These are phyloP conservation scores for Sinosuthora webbiana DNA, from an alignment of 2,113 vertebrate species.

Conservation along the genomic window DNA sequence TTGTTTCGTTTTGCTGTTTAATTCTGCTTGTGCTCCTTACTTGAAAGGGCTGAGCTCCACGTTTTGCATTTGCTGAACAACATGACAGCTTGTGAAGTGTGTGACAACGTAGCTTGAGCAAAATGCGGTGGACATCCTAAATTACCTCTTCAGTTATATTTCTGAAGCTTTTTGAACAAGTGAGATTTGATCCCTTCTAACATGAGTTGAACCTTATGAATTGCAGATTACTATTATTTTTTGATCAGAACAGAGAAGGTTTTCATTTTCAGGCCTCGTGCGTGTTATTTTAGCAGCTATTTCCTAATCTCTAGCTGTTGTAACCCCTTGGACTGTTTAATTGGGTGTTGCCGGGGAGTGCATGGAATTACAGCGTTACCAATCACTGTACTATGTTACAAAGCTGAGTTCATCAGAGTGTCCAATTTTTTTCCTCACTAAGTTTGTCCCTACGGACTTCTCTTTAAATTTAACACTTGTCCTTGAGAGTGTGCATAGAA, in stretches of 20 bases:
- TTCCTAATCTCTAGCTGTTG: neutral
- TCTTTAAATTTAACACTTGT: slow-evolving; percentile 43
- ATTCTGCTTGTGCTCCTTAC: neutral
- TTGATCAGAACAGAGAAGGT: neutral
- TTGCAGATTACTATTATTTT: slow-evolving; percentile 46
- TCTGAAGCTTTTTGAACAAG: neutral
- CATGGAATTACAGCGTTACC: neutral
- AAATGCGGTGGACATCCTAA: neutral
- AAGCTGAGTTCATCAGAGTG: neutral
- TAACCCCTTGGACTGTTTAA: slow-evolving; percentile 38
- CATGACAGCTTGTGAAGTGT: neutral
- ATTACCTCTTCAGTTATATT: neutral
- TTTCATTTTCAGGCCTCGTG: neutral
- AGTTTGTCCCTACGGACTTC: slow-evolving; percentile 25
- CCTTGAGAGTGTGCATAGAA: neutral
- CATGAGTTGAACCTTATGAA: slow-evolving; percentile 27
- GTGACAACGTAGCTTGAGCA: neutral
- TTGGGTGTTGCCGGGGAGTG: neutral
- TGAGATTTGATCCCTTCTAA: slow-evolving; percentile 21
- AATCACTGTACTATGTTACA: neutral
- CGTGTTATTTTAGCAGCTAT: neutral
- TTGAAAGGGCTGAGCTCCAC: slow-evolving; percentile 20
- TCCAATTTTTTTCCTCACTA: neutral
- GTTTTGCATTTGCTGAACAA: neutral
- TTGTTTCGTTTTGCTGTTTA: slow-evolving; percentile 6